Evolutionary conservation across 2,888 invertebrate genomes (phyloP).

Genomic region (Coremacera marginata): DNA sequence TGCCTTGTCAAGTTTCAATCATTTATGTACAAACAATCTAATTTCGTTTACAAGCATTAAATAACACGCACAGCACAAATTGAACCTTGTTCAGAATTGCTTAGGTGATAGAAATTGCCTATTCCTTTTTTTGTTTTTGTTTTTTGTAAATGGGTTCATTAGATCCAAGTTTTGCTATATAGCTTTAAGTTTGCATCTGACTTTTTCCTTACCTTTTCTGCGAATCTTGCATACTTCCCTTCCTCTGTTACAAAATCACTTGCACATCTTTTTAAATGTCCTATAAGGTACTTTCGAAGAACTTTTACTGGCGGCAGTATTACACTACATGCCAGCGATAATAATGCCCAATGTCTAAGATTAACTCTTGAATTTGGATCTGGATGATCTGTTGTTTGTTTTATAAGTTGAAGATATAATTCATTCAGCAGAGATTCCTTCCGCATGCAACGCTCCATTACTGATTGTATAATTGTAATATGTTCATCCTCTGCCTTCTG

Average conservation of each 20-base stretch:
- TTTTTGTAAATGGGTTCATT: no score
- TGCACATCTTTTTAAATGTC: slow-evolving; percentile 90
- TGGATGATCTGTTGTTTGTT: slow-evolving; percentile 93
- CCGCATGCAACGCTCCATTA: slow-evolving; percentile 91
- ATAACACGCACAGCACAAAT: no score
- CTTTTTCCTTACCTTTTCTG: slow-evolving; percentile 81
- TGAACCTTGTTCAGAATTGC: no score
- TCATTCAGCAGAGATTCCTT: slow-evolving; percentile 90
- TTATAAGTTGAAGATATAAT: slow-evolving; percentile 90
- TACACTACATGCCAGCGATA: slow-evolving; percentile 84
- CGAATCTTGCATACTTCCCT: slow-evolving; percentile 93
- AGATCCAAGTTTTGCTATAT: no score
- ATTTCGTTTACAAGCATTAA: no score
- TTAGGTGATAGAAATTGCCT: no score
- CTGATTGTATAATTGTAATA: slow-evolving; percentile 87
- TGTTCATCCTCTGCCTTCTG: slow-evolving; percentile 87
- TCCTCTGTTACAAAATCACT: slow-evolving; percentile 91
- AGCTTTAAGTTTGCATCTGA: no score
- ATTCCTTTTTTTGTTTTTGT: no score
- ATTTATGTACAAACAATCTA: no score
- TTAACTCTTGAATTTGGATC: slow-evolving; percentile 90
- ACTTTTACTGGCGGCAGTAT: slow-evolving; percentile 89
- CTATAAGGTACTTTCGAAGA: slow-evolving; percentile 86
- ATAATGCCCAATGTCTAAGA: slow-evolving; percentile 91
- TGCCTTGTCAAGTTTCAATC: no score